Conservation (phyloP, 2,888 invertebrate species). For the Aphrophora alni region DNA sequence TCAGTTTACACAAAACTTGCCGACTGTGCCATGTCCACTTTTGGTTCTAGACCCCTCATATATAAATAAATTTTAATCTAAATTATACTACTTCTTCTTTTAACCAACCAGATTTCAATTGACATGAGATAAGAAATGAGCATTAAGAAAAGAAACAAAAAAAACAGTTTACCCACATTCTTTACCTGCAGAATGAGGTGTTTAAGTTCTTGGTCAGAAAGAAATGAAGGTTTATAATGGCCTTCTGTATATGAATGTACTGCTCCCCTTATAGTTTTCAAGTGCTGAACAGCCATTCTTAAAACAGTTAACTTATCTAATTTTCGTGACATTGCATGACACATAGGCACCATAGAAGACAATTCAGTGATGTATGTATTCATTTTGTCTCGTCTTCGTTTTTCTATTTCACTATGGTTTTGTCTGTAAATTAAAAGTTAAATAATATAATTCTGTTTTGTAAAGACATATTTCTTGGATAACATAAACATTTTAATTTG, state of each 20-base stretch:
- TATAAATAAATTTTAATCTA: no score
- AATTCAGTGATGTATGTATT: slow-evolving; percentile 93
- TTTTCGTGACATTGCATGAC: slow-evolving; percentile 90
- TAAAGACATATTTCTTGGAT: no score
- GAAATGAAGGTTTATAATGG: slow-evolving; percentile 78
- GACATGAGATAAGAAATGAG: no score
- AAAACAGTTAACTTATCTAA: slow-evolving; percentile 90
- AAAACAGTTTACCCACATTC: no score
- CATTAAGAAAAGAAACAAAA: no score
- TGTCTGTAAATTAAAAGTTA: slow-evolving; percentile 66
- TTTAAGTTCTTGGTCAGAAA: slow-evolving; percentile 88
- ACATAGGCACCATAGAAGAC: slow-evolving; percentile 91
- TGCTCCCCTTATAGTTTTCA: slow-evolving; percentile 72
- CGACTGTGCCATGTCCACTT: no score
- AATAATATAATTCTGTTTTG: neutral
- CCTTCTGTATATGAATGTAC: slow-evolving; percentile 77
- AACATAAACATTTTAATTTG: no score
- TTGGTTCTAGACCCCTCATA: no score
- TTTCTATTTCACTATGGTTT: slow-evolving; percentile 97
- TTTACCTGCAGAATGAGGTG: slow-evolving; percentile 77
- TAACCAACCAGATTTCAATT: no score
- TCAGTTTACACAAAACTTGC: no score
- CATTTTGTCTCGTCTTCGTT: slow-evolving; percentile 94
- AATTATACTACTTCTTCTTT: no score
- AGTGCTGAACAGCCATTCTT: slow-evolving; percentile 92